phyloP scores from a whole-genome alignment of 2,113 vertebrate species.

The Ginglymostoma cirratum region DNA sequence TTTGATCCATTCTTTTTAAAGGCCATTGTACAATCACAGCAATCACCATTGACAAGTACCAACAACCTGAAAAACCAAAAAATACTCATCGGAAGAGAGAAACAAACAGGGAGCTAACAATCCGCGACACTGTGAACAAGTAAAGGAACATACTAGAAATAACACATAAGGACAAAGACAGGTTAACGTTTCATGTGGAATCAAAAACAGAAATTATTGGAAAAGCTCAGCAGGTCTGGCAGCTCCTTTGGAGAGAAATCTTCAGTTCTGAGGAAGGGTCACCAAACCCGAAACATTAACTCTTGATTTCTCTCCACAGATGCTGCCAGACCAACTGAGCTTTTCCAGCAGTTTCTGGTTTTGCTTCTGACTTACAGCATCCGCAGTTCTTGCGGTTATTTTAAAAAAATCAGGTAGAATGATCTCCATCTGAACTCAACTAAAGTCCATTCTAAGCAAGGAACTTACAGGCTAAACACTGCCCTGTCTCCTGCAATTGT shows the following conservation, averaged over 20 bases:
- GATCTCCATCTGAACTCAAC: neutral
- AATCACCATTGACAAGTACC: neutral
- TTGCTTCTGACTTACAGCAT: too few species aligned
- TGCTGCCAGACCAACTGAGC: too few species aligned
- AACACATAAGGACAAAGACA: neutral
- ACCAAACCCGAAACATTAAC: too few species aligned
- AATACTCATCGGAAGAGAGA: neutral
- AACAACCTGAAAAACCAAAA: neutral
- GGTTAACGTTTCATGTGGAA: neutral
- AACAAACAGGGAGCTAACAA: neutral
- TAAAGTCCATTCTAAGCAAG: neutral
- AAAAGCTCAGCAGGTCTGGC: too few species aligned
- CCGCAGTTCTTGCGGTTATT: too few species aligned
- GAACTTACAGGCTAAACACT: neutral
- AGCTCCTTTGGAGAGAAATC: too few species aligned
- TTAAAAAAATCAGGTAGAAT: too few species aligned
- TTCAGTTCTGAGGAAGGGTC: too few species aligned
- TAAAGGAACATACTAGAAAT: neutral
- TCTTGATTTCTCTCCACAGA: too few species aligned
- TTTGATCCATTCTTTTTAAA: neutral
- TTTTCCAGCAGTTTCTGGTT: too few species aligned
- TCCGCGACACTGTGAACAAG: neutral
- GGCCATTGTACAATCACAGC: neutral
- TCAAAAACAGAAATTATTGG: neutral
- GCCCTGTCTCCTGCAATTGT: neutral